Evolutionary conservation across 1,140 invertebrate species (phyloP), one percentile per base, ranked within the genome.

Genomic region (Drosophila quadrilineata): DNA sequence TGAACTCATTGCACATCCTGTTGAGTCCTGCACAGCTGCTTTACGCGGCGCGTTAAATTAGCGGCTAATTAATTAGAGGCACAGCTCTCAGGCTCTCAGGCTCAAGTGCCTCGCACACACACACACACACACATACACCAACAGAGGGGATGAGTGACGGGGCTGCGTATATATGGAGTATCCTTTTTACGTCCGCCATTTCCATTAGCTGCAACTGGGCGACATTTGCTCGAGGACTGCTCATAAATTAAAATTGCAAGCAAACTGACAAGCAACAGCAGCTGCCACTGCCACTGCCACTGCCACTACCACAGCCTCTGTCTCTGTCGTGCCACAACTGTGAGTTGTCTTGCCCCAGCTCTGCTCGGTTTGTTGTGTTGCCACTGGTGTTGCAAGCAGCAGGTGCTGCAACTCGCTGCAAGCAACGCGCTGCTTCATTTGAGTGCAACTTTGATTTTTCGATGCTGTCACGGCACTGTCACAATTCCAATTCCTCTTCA

Each of bases 51-150:
- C 70, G 69, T 82, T 85, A 84, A 82, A 82, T 85, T 84, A 82
- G 73, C 77, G 68, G 73, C 74, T 85, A 82, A 82, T 82, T 82
- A 82, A 82, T 82, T 82, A 82, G 69, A 64, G 59, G 41, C 41
- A 45, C 3, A 28, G 41, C 22, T 28, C 24, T 9, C 58, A 60
- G 43, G n/a, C n/a, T n/a, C 71, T 60, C 59, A 38, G 45, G 57
- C 41, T 69, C 50, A 38, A 67, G 31, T 58, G n/a, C n/a, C n/a
- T n/a, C n/a, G n/a, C n/a, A n/a, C n/a, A n/a, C n/a, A n/a, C n/a
- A n/a, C n/a, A n/a, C n/a, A n/a, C n/a, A n/a, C n/a, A n/a, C n/a
- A n/a, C n/a, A n/a, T n/a, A n/a, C n/a, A n/a, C n/a, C n/a, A n/a
- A n/a, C n/a, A n/a, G n/a, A n/a, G n/a, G 22, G n/a, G 41, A 4